These are phyloP conservation scores for Cyanoliseus patagonus DNA, from an alignment of 2,113 vertebrate species.

Conservation along the genomic window DNA sequence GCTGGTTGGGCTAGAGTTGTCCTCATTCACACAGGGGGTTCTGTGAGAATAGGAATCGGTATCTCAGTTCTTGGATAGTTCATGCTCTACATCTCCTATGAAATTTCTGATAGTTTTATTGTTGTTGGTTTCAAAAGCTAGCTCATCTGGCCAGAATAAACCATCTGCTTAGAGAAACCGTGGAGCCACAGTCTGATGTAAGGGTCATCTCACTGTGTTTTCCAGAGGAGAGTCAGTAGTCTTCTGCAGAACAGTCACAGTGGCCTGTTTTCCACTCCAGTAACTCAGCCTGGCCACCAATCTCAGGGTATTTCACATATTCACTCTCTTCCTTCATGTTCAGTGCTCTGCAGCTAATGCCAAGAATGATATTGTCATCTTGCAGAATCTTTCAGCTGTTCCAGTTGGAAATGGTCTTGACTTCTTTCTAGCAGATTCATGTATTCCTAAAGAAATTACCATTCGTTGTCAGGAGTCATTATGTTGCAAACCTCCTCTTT, in stretches of 20 bases:
- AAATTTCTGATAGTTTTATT: neutral
- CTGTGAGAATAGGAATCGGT: neutral
- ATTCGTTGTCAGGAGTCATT: neutral
- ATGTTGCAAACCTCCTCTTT: neutral
- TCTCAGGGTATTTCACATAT: neutral
- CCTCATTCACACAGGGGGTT: neutral
- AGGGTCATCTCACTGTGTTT: neutral
- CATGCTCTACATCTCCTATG: neutral
- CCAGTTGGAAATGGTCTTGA: neutral
- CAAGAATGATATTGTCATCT: neutral
- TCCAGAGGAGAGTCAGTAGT: neutral
- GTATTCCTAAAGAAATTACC: neutral
- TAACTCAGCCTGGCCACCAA: neutral
- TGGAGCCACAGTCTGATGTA: fast-evolving
- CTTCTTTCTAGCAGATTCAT: neutral
- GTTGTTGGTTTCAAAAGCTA: neutral
- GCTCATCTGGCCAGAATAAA: neutral
- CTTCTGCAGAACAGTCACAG: neutral
- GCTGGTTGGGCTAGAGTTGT: neutral
- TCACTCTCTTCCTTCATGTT: neutral
- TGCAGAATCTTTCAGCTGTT: neutral
- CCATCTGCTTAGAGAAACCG: neutral
- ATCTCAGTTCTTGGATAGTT: neutral
- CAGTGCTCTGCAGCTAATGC: neutral
- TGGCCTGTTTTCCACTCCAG: neutral